phyloP scores from a whole-genome alignment of 2,888 invertebrate species.

The Cosmia pyralina region DNA sequence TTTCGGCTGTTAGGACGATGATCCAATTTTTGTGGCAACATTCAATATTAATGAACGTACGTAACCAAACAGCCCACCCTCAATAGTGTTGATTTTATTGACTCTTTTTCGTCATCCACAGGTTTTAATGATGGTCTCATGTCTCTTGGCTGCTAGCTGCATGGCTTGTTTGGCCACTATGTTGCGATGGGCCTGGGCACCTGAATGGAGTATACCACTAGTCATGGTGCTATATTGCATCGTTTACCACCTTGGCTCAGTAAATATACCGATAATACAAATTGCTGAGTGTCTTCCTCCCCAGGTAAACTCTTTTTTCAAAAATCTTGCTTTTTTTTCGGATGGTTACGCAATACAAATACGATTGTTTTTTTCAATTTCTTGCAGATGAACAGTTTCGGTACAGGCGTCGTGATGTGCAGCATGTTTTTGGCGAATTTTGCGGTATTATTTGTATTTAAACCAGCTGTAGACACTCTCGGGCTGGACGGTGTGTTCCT shows the following conservation, averaged over 20 bases:
- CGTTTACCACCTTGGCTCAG: slow-evolving; percentile 74
- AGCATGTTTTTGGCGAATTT: slow-evolving; percentile 68
- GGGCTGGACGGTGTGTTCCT: slow-evolving; percentile 79
- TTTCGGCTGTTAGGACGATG: background rate
- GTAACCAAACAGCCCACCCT: background rate
- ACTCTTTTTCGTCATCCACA: slow-evolving; percentile 47
- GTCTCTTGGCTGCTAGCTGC: slow-evolving; percentile 58
- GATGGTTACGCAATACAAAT: background rate
- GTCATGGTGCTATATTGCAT: slow-evolving; percentile 73
- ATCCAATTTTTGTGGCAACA: background rate
- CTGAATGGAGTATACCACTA: slow-evolving; percentile 75
- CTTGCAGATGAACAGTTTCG: slow-evolving; percentile 70
- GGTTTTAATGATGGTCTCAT: slow-evolving; percentile 70
- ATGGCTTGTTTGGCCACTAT: slow-evolving; percentile 67
- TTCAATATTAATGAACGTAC: background rate
- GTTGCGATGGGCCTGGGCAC: slow-evolving; percentile 71
- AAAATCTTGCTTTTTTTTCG: background rate
- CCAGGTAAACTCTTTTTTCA: slow-evolving; percentile 62
- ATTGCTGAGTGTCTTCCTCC: slow-evolving; percentile 68
- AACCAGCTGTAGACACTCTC: slow-evolving; percentile 62
- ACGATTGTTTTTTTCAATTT: background rate
- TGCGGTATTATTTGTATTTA: slow-evolving; percentile 63
- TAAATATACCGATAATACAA: slow-evolving; percentile 72
- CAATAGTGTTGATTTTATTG: background rate
- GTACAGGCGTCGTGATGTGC: slow-evolving; percentile 56